Conservation (phyloP, 2,888 invertebrate genomes). For the Hyalella azteca region DNA sequence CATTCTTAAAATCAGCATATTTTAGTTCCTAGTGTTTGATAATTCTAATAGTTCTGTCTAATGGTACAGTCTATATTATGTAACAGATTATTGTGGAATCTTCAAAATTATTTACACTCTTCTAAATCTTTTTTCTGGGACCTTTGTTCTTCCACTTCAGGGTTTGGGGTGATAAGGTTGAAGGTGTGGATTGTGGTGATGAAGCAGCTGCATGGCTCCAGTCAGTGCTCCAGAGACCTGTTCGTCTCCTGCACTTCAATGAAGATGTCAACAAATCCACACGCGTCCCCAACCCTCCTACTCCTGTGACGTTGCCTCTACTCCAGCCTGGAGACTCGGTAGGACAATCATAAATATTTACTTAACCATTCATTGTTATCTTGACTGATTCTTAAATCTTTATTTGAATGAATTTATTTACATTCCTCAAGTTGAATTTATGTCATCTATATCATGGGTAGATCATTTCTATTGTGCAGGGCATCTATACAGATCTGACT, state of each 20-base stretch:
- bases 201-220: conserved; percentile 77
- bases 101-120: no score
- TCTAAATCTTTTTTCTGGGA: no score
- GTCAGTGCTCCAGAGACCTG: conserved; percentile 62
- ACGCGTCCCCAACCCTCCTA: background rate
- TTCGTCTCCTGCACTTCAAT: conserved; percentile 64
- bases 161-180: conserved; percentile 65
- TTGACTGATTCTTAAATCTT: no score
- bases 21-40: no score
- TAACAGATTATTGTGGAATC: no score
- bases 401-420: no score
- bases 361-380: no score
- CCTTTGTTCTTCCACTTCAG: conserved; percentile 56
- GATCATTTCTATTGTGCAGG: conserved; percentile 1
- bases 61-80: no score
- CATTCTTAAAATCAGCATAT: no score
- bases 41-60: no score
- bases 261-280: conserved; percentile 28
- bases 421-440: no score
- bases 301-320: background rate
- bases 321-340: background rate
- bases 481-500: conserved; percentile 67
- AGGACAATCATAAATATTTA: background rate
- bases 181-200: conserved; percentile 76
- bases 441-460: no score